phyloP scores from a whole-genome alignment of 2,888 invertebrate genomes.

The Mythimna ferrago region DNA sequence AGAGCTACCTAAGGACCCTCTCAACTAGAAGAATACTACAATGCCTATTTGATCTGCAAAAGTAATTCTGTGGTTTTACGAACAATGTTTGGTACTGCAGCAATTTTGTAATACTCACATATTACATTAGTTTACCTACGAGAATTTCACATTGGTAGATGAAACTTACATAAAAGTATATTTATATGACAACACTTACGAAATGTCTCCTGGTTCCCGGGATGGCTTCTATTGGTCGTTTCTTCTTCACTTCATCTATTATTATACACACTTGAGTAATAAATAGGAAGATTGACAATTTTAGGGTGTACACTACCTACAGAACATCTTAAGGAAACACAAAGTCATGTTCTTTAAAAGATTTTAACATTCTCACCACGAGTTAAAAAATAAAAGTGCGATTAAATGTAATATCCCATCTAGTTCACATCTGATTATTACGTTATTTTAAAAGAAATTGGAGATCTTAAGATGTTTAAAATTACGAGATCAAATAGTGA shows the following conservation, averaged over 20 bases:
- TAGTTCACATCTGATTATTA: no score
- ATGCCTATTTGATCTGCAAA: not conserved
- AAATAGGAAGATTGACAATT: no score
- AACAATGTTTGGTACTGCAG: not conserved
- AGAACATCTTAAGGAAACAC: no score
- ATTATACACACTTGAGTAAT: not conserved
- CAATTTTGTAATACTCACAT: not conserved
- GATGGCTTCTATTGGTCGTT: not conserved
- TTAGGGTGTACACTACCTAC: no score
- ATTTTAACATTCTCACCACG: no score
- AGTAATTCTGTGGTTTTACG: not conserved
- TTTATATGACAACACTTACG: conserved; percentile 1
- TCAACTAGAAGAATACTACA: not conserved
- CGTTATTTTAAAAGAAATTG: no score
- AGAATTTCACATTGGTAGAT: not conserved
- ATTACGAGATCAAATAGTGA: no score
- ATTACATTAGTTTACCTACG: not conserved
- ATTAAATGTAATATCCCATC: no score
- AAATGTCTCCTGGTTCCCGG: not conserved
- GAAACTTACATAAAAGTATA: not conserved
- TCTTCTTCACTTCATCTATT: not conserved
- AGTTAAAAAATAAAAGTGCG: no score
- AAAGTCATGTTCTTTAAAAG: no score
- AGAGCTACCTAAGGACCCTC: conserved; percentile 6
- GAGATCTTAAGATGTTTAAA: no score